These are phyloP conservation scores for Ecdyonurus torrentis DNA, from an alignment of 2,888 invertebrate genomes.

Conservation along the genomic window DNA sequence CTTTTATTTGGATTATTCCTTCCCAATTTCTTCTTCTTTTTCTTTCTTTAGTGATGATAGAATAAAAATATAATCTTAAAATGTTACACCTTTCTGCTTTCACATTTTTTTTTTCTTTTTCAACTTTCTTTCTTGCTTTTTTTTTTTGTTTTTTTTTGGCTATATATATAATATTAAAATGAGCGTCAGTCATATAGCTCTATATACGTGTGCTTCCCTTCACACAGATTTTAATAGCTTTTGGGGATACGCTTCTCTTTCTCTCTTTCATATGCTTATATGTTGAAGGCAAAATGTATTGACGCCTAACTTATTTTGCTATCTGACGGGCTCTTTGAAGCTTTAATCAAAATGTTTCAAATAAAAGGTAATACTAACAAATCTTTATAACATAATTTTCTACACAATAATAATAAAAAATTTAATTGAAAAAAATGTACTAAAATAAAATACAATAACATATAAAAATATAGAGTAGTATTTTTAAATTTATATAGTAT, in stretches of 20 bases:
- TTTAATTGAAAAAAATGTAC: too few relatives aligned
- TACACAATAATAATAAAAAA: too few relatives aligned
- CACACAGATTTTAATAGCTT: background rate
- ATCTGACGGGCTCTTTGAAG: background rate
- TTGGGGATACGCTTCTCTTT: background rate
- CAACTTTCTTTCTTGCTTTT: too few relatives aligned
- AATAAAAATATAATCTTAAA: background rate
- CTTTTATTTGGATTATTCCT: too few relatives aligned
- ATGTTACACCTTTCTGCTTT: background rate
- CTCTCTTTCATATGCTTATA: background rate
- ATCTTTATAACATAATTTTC: too few relatives aligned
- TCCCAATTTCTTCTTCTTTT: too few relatives aligned
- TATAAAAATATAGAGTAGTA: too few relatives aligned
- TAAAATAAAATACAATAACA: too few relatives aligned
- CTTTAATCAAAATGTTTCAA: background rate
- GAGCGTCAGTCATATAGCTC: background rate
- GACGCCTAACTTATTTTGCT: background rate
- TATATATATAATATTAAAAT: background rate
- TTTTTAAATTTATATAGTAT: too few relatives aligned
- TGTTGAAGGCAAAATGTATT: too few relatives aligned
- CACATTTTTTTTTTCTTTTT: background rate
- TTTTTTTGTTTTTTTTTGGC: too few relatives aligned
- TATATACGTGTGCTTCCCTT: background rate
- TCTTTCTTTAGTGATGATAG: too few relatives aligned
- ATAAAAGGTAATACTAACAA: background rate